Base-by-base conservation (phyloP, 1,140 invertebrate genomes). In the Zaprionus davidi region DNA sequence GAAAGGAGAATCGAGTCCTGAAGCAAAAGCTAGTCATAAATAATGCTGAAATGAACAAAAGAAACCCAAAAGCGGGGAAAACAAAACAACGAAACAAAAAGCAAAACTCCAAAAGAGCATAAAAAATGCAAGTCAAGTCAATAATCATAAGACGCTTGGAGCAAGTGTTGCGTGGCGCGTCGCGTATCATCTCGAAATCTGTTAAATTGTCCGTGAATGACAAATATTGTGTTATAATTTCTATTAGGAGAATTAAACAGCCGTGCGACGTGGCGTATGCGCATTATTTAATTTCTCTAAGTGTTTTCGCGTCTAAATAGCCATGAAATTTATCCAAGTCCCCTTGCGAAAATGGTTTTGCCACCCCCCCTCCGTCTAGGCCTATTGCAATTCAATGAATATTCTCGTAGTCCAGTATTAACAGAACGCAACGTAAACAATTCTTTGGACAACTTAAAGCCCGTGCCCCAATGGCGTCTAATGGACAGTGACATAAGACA, bases 151-250 rank as follows among this genome's bases (percentile, higher is more conserved):
- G 90, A 85, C 60, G 67, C 53, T 34, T 31, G 17, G 34, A 53
- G 46, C 41, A 53, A 31, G 31, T 56, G 71, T 49, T 22, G 7
- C 20, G 6, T 49, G 7, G 46, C 20, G 41, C n/a, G 46, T 11
- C n/a, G 4, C 24, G 66, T 69, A 59, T 76, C 65, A 65, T 70
- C 53, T 36, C 31, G 34, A 71, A 88, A 83, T 85, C 84, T 90
- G 85, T 90, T 90, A 82, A 90, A 90, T 90, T 85, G 85, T 78
- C 86, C 82, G 85, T 90, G 79, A 90, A 90, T 90, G 85, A 90
- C 85, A 90, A 90, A 90, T 90, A 90, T 90, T 90, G 85, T 90
- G 86, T 80, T 82, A 90, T 90, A 90, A 90, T 90, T 79, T 81
- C 85, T 85, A 90, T 90, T 90, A 85, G 71, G 71, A 68, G 88